Percentiles rank a stretch among this genome's conserved stretches.
These are phyloP conservation scores for Dryobates pubescens DNA, from an alignment of 2,797 vertebrate species.

Conservation along the genomic window DNA sequence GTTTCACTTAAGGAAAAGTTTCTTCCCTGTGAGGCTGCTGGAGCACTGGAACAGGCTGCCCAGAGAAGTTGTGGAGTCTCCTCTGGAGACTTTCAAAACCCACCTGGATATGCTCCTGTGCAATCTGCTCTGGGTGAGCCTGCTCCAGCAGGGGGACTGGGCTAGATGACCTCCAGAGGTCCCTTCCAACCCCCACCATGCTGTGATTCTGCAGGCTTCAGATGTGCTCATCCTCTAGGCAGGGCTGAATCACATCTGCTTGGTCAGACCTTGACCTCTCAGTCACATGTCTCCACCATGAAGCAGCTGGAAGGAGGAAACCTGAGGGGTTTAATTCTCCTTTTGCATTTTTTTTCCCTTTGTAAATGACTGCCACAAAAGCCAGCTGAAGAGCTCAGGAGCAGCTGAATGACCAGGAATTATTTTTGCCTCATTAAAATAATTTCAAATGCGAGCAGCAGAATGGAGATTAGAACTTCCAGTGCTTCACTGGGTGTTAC, in stretches of 20 bases:
- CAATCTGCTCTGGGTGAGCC: too few relatives aligned
- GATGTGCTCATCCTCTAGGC: neutral
- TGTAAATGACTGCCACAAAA: neutral
- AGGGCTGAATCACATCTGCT: neutral
- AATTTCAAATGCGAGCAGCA: neutral
- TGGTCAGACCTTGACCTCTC: too few relatives aligned
- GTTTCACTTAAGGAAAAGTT: too few relatives aligned
- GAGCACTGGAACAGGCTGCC: too few relatives aligned
- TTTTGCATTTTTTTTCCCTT: neutral
- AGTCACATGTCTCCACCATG: neutral
- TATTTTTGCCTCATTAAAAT: constrained; percentile 31
- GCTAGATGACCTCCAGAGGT: too few relatives aligned
- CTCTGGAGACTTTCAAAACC: too few relatives aligned
- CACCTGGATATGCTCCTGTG: too few relatives aligned
- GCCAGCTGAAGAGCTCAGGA: neutral
- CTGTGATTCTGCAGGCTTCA: neutral
- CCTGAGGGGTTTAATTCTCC: neutral
- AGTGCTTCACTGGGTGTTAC: neutral
- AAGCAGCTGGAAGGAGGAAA: neutral
- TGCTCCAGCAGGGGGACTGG: too few relatives aligned
- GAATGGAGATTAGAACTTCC: neutral
- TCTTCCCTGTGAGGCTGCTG: too few relatives aligned
- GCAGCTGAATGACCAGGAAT: constrained; percentile 17
- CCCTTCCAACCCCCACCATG: too few relatives aligned
- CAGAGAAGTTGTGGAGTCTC: too few relatives aligned